Base-by-base conservation (phyloP, 2,888 invertebrate genomes). In the Alentia gelatinosa region DNA sequence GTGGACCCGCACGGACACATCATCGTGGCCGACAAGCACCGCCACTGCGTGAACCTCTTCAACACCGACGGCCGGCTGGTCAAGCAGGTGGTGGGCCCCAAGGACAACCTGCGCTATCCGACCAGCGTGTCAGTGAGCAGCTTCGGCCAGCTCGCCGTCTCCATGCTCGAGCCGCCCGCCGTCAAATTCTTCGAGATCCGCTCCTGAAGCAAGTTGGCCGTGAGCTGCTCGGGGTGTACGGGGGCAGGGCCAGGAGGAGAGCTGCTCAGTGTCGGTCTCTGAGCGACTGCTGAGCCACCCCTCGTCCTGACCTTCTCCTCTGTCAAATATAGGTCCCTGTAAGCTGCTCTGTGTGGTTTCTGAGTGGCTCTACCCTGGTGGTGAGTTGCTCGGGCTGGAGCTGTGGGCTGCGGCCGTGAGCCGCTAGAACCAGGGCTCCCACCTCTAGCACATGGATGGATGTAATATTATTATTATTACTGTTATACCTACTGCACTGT, bases 1-100 rank as follows among this genome's bases (percentile, higher is more conserved):
- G 47, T 90, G 0, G 90, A 90, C 30, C 79, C 40, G 15, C 42
- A 47, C 12, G 90, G 90, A 3, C 75, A 90, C 74, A 90, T 90
- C 40, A 39, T 90, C 12, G 90, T 90, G 1, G 79, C 90, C 9
- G 90, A 90, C 50, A 90, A 79, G n/a, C 75, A 90, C 79, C 42
- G 90, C 1, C 90, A 90, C 79, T 90, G 90, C 35, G 90, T 90
- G 40, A 90, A 90, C 79, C 42, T 90, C 47, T 90, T 90, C 74
- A 90, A 74, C n/a, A 75, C 75, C 4, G 90, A 90, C 35, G 90
- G 90, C 33, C 26, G 90, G 33, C 40, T 90, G 23, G 74, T 90
- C 23, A 90, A 90, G 83, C 90, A 90, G 37, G 42, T 90, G 23
- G 39, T 90, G 33, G 74, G 47, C 9, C 47, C 79, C 42, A 90